Percentiles rank a stretch among this genome's conserved stretches.
Evolutionary conservation across 30 jellyfish, hydroid and myxozoan genomes (phyloP).

Genomic region (Mastigias papua): DNA sequence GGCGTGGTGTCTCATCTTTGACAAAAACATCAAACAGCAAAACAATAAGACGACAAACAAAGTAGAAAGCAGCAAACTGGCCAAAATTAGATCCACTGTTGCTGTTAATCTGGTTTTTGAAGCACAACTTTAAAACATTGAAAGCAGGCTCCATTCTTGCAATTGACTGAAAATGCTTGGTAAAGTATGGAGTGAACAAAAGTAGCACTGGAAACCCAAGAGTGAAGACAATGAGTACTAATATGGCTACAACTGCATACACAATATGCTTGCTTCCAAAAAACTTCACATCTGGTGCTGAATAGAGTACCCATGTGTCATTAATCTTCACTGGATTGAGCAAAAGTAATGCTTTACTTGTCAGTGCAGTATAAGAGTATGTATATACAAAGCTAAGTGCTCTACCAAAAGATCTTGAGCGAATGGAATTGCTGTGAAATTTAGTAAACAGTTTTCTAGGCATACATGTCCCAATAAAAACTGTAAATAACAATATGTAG

Average conservation of each 20-base stretch:
- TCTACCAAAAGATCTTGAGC: slow-evolving; percentile 86
- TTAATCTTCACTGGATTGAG: slow-evolving; percentile 77
- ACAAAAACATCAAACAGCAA: slow-evolving; percentile 62
- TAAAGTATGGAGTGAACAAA: slow-evolving; percentile 85
- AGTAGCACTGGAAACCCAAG: slow-evolving; percentile 86
- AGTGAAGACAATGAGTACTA: slow-evolving; percentile 64
- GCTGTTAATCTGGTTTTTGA: slow-evolving; percentile 56
- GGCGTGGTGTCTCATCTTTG: slow-evolving; percentile 75
- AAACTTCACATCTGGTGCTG: slow-evolving; percentile 70
- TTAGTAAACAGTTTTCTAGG: slow-evolving; percentile 68
- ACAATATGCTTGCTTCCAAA: slow-evolving; percentile 65
- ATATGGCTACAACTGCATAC: slow-evolving; percentile 72
- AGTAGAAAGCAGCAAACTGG: slow-evolving; percentile 86
- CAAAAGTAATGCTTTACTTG: slow-evolving; percentile 83
- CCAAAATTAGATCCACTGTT: slow-evolving; percentile 48
- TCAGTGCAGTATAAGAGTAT: slow-evolving; percentile 74
- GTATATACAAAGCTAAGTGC: slow-evolving; percentile 92
- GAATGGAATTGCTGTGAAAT: slow-evolving; percentile 18
- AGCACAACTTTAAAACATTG: slow-evolving; percentile 77
- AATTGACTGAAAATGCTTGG: slow-evolving; percentile 27
- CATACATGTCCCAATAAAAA: slow-evolving; percentile 64
- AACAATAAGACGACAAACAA: slow-evolving; percentile 76
- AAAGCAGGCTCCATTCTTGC: slow-evolving; percentile 79
- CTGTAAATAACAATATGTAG: slow-evolving; percentile 63
- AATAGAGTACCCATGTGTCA: slow-evolving; percentile 40